A percentile compares a stretch with the other conserved stretches of the same genome.
Conservation (phyloP, 2,797 vertebrate genomes). For the Hyperoplus immaculatus region DNA sequence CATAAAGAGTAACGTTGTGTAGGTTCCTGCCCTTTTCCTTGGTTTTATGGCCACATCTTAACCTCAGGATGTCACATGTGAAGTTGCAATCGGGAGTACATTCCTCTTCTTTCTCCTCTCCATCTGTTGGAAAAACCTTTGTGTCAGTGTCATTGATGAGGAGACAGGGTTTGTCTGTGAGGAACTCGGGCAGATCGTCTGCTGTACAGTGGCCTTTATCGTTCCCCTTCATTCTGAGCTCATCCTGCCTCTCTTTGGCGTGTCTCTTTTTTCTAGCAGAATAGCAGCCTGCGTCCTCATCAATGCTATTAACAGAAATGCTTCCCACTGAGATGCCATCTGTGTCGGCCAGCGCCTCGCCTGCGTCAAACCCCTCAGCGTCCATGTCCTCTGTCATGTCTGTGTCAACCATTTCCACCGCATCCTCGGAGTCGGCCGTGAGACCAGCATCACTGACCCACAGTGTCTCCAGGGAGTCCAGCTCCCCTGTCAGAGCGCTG, state of each 20-base stretch:
- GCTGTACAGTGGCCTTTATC: slow-evolving; percentile 44
- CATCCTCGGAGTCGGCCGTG: slow-evolving; percentile 57
- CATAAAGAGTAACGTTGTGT: slow-evolving; percentile 44
- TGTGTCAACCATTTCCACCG: slow-evolving; percentile 70
- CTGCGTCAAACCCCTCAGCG: slow-evolving; percentile 74
- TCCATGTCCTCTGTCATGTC: slow-evolving; percentile 76
- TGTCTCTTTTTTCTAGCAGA: slow-evolving; percentile 24
- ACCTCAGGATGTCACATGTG: slow-evolving; percentile 36
- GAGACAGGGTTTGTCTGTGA: slow-evolving; percentile 52
- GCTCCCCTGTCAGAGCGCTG: slow-evolving; percentile 66
- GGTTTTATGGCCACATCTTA: slow-evolving; percentile 60
- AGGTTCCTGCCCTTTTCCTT: slow-evolving; percentile 37
- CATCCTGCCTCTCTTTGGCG: slow-evolving; percentile 20
- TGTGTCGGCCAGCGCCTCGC: slow-evolving; percentile 81
- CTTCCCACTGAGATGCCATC: slow-evolving; percentile 79
- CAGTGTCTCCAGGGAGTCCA: slow-evolving; percentile 74
- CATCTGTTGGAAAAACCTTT: slow-evolving; percentile 31
- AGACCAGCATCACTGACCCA: slow-evolving; percentile 68
- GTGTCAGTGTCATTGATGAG: slow-evolving; percentile 24
- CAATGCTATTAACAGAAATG: slow-evolving; percentile 74
- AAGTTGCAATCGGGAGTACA: slow-evolving; percentile 51
- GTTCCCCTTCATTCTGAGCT: slow-evolving; percentile 41
- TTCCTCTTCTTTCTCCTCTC: slow-evolving; percentile 55
- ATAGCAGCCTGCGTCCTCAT: slow-evolving; percentile 51
- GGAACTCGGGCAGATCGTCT: slow-evolving; percentile 61